Conservation (phyloP, 2,113 vertebrate genomes). For the Melanocharis versteri region DNA sequence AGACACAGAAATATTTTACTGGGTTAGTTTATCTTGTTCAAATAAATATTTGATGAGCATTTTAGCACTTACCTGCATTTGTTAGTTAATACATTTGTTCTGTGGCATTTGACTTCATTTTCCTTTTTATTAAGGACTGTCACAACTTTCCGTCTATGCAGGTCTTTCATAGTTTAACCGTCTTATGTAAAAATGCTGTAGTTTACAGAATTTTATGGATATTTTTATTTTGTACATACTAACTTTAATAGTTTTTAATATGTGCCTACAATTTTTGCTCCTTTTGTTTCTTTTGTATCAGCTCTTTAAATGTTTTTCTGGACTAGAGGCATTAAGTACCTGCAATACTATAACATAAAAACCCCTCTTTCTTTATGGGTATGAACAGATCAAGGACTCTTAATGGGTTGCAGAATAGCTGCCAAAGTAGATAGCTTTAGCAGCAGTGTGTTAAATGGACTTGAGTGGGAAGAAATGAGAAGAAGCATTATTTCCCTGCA, state of each 20-base stretch:
- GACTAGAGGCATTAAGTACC: neutral
- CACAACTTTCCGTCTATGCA: neutral
- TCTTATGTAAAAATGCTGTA: neutral
- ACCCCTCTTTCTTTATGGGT: neutral
- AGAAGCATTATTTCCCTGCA: conserved; percentile 54
- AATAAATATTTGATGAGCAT: neutral
- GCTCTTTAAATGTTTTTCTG: conserved; percentile 9
- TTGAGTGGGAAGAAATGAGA: conserved; percentile 49
- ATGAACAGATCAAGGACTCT: conserved; percentile 53
- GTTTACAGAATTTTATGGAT: neutral
- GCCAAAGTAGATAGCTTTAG: conserved; percentile 52
- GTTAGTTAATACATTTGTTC: conserved; percentile 21
- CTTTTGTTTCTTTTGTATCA: neutral
- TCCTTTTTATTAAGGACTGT: neutral
- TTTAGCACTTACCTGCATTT: conserved; percentile 34
- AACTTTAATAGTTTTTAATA: neutral
- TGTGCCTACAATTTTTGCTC: neutral
- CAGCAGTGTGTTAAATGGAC: conserved; percentile 55
- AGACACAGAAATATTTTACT: conserved; percentile 17
- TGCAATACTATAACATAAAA: neutral
- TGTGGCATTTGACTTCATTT: neutral
- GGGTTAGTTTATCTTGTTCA: conserved; percentile 10
- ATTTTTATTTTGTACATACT: neutral
- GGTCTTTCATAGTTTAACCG: neutral
- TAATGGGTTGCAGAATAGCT: conserved; percentile 57